Evolutionary conservation across 2,888 invertebrate genomes (phyloP).

Genomic region (Stratiomys singularior): DNA sequence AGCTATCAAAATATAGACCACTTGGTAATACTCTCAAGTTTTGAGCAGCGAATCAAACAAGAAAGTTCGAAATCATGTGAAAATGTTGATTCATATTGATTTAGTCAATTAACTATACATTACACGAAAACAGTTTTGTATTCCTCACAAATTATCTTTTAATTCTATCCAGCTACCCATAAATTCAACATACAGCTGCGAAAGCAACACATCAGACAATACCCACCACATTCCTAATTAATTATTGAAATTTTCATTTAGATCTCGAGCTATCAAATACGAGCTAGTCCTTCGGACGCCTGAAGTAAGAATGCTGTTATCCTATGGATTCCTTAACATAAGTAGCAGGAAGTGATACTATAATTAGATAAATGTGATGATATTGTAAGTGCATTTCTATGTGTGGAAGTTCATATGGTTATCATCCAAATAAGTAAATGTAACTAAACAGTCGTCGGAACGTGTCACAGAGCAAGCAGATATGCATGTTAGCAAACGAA

Average conservation of each 20-base stretch:
- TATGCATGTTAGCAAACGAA: no score
- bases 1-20: no score
- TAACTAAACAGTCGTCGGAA: neutral
- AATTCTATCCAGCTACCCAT: no score
- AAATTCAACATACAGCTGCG: neutral
- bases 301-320: no score
- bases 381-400: neutral
- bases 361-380: conserved; percentile 25
- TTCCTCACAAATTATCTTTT: no score
- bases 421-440: neutral
- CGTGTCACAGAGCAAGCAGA: neutral
- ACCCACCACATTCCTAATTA: conserved; percentile 44
- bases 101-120: no score
- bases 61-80: no score
- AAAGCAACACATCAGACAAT: conserved; percentile 25
- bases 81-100: no score
- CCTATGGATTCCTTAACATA: no score
- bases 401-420: neutral
- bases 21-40: no score
- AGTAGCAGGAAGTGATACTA: conserved; percentile 7
- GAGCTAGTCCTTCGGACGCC: neutral
- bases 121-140: no score
- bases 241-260: conserved; percentile 47
- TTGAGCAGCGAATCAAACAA: no score
- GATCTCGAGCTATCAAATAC: neutral